Conservation (phyloP, 2,113 vertebrate genomes). For the Corythoichthys haematopterus region DNA sequence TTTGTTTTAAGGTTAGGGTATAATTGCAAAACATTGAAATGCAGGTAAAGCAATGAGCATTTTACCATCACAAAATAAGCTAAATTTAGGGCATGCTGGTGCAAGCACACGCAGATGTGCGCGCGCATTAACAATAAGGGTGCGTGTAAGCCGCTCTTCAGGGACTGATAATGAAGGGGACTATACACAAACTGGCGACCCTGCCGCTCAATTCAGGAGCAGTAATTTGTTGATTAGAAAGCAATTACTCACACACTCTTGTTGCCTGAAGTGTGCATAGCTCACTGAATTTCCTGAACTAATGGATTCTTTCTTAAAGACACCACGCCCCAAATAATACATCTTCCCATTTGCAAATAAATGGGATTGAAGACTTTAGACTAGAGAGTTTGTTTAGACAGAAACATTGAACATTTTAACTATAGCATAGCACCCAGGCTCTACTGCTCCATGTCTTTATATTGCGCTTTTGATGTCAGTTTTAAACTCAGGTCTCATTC, state of each 20-base stretch:
- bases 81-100: constrained; percentile 8
- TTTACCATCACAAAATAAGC: constrained; percentile 48
- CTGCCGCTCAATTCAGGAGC: constrained; percentile 54
- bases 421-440: background rate
- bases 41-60: constrained; percentile 63
- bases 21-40: constrained; percentile 40
- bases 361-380: background rate
- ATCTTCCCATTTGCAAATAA: background rate
- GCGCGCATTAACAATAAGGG: constrained; percentile 1
- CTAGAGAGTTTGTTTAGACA: background rate
- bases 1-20: background rate
- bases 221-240: constrained; percentile 73
- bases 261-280: constrained; percentile 44
- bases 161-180: constrained; percentile 59
- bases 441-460: background rate
- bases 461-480: background rate
- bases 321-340: background rate
- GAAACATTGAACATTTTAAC: background rate
- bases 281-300: constrained; percentile 5
- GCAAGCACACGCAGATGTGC: constrained; percentile 12
- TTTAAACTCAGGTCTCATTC: background rate
- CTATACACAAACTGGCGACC: constrained; percentile 44
- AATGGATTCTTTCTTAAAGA: background rate
- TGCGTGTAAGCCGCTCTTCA: constrained; percentile 33
- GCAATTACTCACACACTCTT: constrained; percentile 67